Evolutionary conservation across 2,888 invertebrate species (phyloP), one percentile per base, ranked within the genome.

Genomic region (Alentia gelatinosa): DNA sequence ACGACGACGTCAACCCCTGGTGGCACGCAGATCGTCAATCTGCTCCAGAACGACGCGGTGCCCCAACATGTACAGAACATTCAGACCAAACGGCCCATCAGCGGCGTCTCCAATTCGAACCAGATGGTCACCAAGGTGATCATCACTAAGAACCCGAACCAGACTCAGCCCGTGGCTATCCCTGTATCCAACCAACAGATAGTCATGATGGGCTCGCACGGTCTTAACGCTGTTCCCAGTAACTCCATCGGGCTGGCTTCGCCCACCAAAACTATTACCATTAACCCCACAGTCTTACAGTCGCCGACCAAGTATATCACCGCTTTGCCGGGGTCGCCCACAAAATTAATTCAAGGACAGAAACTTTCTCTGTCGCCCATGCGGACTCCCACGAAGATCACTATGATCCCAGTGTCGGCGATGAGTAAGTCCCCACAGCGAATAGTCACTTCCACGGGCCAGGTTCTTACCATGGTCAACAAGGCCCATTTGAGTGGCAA

Each of bases 221-320:
- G 90, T 15, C 30, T 89, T 3, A 23, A 26, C 35, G 63, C 63
- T 5, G 42, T 74, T 9, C 26, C 33, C 50, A 23, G 75, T 26
- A 35, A 79, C 26, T 0, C 86, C 4, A 19, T 86, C 7, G 86
- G 86, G 1, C 35, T 86, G 35, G 47, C 42, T 0, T 95, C 95
- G 56, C 95, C 96, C 19, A 95, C 97, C 7, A 97, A 97, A 95
- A 97, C 97, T 0, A 97, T 97, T 84, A 97, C 97, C 19, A 95
- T 97, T 89, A 97, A 97, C 63, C 97, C 97, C 94, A 97, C 97
- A 84, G 94, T 95, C 40, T 92, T 95, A 37, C 91, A 94, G 26
- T 95, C 95, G 19, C 94, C 95, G 3, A 93, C 93, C 35, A 95
- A 94, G 90, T 93, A 93, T 15, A 74, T 92, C 19, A 63, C 75